Evolutionary conservation across 2,113 vertebrate species (phyloP).

Genomic region (Lepus americanus): DNA sequence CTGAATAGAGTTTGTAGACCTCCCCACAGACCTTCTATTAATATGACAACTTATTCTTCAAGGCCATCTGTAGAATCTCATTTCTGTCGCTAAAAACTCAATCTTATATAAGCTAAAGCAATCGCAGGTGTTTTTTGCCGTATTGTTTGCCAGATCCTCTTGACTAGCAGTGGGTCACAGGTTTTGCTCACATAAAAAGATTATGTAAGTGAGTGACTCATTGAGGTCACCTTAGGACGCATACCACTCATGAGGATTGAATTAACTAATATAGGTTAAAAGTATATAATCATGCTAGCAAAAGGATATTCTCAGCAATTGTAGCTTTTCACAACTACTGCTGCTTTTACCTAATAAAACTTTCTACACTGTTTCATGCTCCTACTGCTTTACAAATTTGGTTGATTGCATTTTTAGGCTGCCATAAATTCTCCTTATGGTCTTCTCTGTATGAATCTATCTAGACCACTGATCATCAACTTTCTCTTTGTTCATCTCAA

Average conservation of each 20-base stretch:
- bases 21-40: neutral
- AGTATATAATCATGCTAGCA: neutral
- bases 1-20: too few species aligned
- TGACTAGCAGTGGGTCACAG: neutral
- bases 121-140: neutral
- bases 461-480: neutral
- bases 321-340: neutral
- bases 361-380: neutral
- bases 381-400: neutral
- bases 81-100: neutral
- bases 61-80: neutral
- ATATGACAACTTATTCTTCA: neutral
- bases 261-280: neutral
- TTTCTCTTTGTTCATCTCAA: neutral
- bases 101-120: neutral
- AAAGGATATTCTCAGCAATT: neutral
- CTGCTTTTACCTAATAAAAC: neutral
- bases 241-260: neutral
- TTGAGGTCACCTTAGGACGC: neutral
- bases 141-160: neutral
- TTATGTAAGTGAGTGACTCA: neutral
- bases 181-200: neutral
- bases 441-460: neutral
- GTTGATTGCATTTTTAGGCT: neutral
- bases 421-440: neutral